Evolutionary conservation across 2,113 vertebrate species (phyloP).

Genomic region (Aplodontia rufa): DNA sequence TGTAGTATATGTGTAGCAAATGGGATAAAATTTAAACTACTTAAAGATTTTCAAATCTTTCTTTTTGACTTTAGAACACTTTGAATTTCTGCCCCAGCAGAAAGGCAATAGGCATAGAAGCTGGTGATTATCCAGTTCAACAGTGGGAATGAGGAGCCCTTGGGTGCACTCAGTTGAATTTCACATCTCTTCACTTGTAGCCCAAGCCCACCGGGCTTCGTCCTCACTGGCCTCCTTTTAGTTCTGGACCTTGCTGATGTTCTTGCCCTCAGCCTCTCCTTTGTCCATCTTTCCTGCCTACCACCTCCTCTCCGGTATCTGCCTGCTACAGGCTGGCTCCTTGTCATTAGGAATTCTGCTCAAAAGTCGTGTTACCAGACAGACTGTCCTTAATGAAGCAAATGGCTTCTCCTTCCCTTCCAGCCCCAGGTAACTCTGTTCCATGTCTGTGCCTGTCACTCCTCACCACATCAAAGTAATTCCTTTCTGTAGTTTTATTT

Average conservation of each 20-base stretch:
- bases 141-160: background rate
- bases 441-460: background rate
- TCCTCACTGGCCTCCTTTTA: background rate
- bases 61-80: background rate
- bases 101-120: background rate
- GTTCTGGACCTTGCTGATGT: background rate
- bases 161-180: background rate
- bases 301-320: background rate
- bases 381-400: background rate
- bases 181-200: background rate
- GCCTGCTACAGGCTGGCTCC: no score
- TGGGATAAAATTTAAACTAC: background rate
- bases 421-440: background rate
- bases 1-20: background rate
- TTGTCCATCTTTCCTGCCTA: background rate
- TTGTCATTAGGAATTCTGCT: background rate
- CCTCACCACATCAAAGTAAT: background rate
- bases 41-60: background rate
- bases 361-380: background rate
- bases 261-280: background rate
- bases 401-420: background rate
- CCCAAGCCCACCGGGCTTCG: background rate
- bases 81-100: background rate
- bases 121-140: background rate
- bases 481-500: background rate